Evolutionary conservation across 2,797 vertebrate species (phyloP), one percentile per base, ranked within the genome.

Genomic region (Thripadectes ignobilis): DNA sequence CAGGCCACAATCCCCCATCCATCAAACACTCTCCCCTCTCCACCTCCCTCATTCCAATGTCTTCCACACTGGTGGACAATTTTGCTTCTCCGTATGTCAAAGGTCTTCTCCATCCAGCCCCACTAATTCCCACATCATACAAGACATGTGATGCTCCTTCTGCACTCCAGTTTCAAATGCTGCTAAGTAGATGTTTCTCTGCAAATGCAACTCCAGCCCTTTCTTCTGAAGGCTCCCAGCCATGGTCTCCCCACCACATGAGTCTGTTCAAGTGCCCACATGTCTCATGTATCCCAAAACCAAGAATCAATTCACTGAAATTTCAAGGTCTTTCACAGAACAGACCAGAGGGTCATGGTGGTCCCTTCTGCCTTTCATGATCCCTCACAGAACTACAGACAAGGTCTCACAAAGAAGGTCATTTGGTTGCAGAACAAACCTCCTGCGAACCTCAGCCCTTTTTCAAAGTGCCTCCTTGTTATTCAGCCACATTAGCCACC

Each of bases 241-340:
- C 62, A 58, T 20, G n/a, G 17, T 18, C 18, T 46, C 8, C 63
- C 61, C 14, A 16, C 51, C 58, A 1, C 5, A 17, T 0, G 3
- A 27, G 9, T 39, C 52, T 34, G 26, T 26, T 12, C 3, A 3
- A 32, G 14, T 19, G 23, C 24, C 9, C 27, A 20, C 27, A 36
- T 1, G 5, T 16, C 38, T 13, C 36, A 10, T 0, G 1, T 17
- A 10, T 57, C 49, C 58, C 57, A 68, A 8, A 1, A 43, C 45
- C 1, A 43, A 48, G 20, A 54, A 76, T 16, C 27, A 69, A 7
- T 36, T 65, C n/a, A 55, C 63, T 38, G 51, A 79, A 79, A 79
- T 34, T 22, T 62, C n/a, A 29, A 4, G 7, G 14, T 36, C 32
- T 79, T 72, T 76, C 54, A 69, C 41, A 77, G 41, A 65, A 46